Base-by-base conservation (phyloP, 2,113 vertebrate genomes). In the Otus sunia region DNA sequence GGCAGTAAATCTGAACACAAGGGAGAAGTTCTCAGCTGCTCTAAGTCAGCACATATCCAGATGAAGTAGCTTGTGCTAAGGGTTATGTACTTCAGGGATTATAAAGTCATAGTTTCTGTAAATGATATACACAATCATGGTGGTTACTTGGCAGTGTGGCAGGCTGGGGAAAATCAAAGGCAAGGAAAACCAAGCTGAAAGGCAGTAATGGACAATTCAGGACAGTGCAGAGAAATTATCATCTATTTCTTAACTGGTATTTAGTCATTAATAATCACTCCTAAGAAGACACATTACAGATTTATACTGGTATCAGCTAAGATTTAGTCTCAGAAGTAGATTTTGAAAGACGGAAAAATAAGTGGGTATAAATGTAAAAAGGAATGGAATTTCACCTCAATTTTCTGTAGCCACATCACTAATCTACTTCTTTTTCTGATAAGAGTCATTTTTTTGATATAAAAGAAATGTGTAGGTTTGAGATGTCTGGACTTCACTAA, bases 1-100 rank as follows among this genome's bases (percentile, higher is more conserved):
- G 88, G 92, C 76, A 75, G 58, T 96, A 94, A 94, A 96, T 92
- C 83, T 81, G 76, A 95, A 58, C 43, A 72, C 56, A 64, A 53
- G 49, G 39, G 60, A 94, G 79, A 85, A 49, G 49, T 60, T 95
- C 94, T 97, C 80, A 87, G 73, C 52, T 89, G 83, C 68, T 91
- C 56, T 32, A 94, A 92, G 80, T 91, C 96, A 92, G 76, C 86
- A 89, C 17, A 49, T 49, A 52, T 68, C 80, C 95, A 94, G 68
- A 92, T 72, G 86, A 94, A 86, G 90, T 74, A 91, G 17, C 7
- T 74, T 76, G 59, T 77, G 53, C 23, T 81, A 72, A 78, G 47
- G 47, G 23, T 87, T 95, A 52, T 43, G 49, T 78, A 60, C 39
- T 64, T 52, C 37, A 84, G 56, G 15, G 56, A 87, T 68, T 87